Evolutionary conservation across 2,113 vertebrate genomes (phyloP), one percentile per base, ranked within the genome.

Genomic region (Cyanoramphus novaezelandiae): DNA sequence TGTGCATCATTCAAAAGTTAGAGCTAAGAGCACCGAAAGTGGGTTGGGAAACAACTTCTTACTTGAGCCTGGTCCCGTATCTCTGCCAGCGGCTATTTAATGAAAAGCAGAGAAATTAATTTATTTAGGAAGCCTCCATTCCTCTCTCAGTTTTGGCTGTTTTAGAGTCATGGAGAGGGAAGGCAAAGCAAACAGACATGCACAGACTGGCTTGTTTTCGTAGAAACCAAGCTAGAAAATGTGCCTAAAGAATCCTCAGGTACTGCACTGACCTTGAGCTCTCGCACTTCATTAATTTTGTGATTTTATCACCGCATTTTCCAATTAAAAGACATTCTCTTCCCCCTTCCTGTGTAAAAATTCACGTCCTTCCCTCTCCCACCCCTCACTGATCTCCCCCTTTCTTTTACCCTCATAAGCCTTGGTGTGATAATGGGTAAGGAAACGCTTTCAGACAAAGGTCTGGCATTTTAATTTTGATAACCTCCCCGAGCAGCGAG

Each of bases 401-500:
- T 88, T 94, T 96, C 68, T 91, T 95, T 92, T 55, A 23, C 55
- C 91, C 77, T 75, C 41, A 43, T 86, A 95, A 95, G 86, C 94
- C 77, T 92, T 90, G 71, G 87, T 12, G 13, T 76, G 92, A 95
- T 93, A 91, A 94, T 69, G 52, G 28, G 57, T 63, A 88, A 70
- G 72, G 85, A 93, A 94, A 75, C 0, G 0, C 80, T 93, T 92
- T 85, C 81, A 93, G 94, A 95, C 86, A 94, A 76, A 94, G 86
- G 77, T 57, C 87, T 95, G 90, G 86, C 90, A 78, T 88, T 96
- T 95, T 92, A 85, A 96, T 92, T 94, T 93, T 91, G 92, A 95
- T 96, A 96, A 93, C 84, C 81, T 96, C 81, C 67, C 49, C 2
- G 3, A 93, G 72, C 83, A 96, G 80, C 0, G 6, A 84, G 75